Conservation (phyloP, 2,113 vertebrate genomes). For the Toxotes chatareus region DNA sequence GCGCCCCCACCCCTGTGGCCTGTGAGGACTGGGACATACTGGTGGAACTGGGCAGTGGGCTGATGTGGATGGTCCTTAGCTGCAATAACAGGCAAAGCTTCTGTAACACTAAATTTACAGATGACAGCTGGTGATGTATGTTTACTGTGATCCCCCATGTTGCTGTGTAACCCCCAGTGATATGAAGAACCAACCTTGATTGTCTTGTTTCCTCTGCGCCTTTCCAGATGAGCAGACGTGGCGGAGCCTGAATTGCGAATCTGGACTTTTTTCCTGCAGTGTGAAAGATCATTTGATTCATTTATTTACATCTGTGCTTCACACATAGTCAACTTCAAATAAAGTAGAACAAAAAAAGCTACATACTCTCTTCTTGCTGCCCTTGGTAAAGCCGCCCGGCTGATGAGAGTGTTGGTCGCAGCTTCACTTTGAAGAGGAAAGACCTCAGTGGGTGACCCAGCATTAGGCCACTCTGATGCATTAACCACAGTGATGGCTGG, state of each 20-base stretch:
- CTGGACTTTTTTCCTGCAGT: constrained; percentile 11
- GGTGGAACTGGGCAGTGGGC: too few species aligned
- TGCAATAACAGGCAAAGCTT: too few species aligned
- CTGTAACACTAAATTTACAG: too few species aligned
- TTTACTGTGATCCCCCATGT: too few species aligned
- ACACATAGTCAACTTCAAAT: not conserved
- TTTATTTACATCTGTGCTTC: not conserved
- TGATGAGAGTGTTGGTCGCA: not conserved
- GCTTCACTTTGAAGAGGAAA: not conserved
- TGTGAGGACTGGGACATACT: too few species aligned
- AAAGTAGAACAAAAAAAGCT: constrained; percentile 4
- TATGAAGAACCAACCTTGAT: constrained; percentile 35
- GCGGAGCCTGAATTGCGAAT: constrained; percentile 2
- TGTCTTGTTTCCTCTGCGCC: not conserved
- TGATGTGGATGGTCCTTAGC: too few species aligned
- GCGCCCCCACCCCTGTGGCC: too few species aligned
- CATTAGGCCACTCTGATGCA: constrained; percentile 61
- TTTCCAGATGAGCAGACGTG: too few species aligned
- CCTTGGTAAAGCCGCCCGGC: not conserved
- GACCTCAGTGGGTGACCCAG: not conserved
- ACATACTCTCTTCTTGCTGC: not conserved
- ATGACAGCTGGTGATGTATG: too few species aligned
- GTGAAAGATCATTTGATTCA: not conserved
- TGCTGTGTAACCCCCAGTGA: too few species aligned
- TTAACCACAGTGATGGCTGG: constrained; percentile 58